phyloP scores from a whole-genome alignment of 2,113 vertebrate genomes.

The Seriola quinqueradiata region DNA sequence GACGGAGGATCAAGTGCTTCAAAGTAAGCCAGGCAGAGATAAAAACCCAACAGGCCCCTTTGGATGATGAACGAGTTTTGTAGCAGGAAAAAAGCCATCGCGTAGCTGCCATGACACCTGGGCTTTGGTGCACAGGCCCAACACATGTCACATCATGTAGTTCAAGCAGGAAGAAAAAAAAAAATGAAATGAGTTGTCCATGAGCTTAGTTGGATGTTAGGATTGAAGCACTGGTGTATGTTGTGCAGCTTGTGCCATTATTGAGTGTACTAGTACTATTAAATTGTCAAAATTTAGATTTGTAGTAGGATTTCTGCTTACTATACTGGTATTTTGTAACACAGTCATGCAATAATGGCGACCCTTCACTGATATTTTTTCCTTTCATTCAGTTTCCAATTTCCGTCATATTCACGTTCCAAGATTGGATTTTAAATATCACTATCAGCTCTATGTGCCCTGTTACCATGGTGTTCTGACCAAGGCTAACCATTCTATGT shows the following conservation, averaged over 20 bases:
- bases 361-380: not conserved
- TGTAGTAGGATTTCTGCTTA: conserved; percentile 13
- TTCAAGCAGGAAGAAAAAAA: conserved; percentile 12
- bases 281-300: conserved; percentile 17
- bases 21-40: conserved; percentile 78
- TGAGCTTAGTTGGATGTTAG: not conserved
- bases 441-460: conserved; percentile 44
- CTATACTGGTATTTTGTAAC: not conserved
- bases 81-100: conserved; percentile 71
- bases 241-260: not conserved
- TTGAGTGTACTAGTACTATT: not conserved
- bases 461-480: conserved; percentile 73
- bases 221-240: not conserved
- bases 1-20: conserved; percentile 80
- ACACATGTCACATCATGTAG: conserved; percentile 65
- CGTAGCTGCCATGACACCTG: conserved; percentile 73
- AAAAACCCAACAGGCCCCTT: conserved; percentile 73
- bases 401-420: not conserved
- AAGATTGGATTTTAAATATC: conserved; percentile 28
- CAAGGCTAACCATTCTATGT: conserved; percentile 72
- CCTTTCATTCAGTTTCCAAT: not conserved
- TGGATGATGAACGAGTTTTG: conserved; percentile 73
- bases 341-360: not conserved
- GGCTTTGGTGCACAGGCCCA: conserved; percentile 53
- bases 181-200: not conserved